Evolutionary conservation across 1,140 invertebrate species (phyloP).

Genomic region (Cydia fagiglandana): DNA sequence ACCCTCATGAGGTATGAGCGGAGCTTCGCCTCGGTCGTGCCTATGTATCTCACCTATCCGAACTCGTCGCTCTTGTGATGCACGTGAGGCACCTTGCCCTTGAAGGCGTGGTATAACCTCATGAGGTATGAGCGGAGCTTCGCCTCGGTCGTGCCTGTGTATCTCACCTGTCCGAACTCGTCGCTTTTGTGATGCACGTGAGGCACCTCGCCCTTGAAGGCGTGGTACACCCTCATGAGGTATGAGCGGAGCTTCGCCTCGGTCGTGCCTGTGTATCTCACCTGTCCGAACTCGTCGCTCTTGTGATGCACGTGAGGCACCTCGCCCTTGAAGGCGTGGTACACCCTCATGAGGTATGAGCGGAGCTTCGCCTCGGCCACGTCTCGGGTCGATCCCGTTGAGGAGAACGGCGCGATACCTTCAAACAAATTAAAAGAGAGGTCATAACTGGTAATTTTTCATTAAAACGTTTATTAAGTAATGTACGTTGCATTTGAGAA

Average conservation of each 20-base stretch:
- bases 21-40: too few relatives aligned
- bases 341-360: constrained; percentile 58
- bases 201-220: too few relatives aligned
- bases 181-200: too few relatives aligned
- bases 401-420: constrained; percentile 50
- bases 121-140: constrained; percentile 58
- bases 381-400: constrained; percentile 47
- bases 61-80: constrained; percentile 61
- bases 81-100: constrained; percentile 67
- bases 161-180: too few relatives aligned
- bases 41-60: constrained; percentile 47
- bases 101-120: constrained; percentile 64
- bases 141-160: constrained; percentile 50
- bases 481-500: too few relatives aligned
- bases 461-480: too few relatives aligned
- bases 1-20: too few relatives aligned
- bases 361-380: constrained; percentile 58
- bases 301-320: constrained; percentile 64
- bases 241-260: too few relatives aligned
- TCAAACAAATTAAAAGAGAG: neutral
- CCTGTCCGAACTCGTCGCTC: constrained; percentile 63
- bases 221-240: too few relatives aligned
- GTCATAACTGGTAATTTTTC: too few relatives aligned
- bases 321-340: constrained; percentile 67
- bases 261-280: constrained; percentile 7